phyloP scores from a whole-genome alignment of 2,113 vertebrate species.

The Glaucidium brasilianum region DNA sequence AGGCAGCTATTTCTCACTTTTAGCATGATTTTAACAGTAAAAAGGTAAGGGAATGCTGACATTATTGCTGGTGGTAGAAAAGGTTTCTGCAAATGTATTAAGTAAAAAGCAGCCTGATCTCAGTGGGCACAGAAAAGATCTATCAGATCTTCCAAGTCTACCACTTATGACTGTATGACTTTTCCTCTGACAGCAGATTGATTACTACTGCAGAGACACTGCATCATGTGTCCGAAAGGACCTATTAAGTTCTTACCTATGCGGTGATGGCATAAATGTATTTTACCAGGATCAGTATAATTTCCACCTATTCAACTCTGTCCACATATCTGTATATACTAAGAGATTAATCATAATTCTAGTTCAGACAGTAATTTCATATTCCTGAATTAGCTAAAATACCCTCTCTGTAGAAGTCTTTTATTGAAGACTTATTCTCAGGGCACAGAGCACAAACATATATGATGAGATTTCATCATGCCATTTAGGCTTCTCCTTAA shows the following conservation, averaged over 20 bases:
- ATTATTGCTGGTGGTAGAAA: not conserved
- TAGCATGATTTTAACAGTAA: not conserved
- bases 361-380: not conserved
- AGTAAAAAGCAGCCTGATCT: not conserved
- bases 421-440: not conserved
- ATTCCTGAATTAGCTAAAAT: not conserved
- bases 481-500: not conserved
- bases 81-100: not conserved
- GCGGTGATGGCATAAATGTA: not conserved
- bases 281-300: not conserved
- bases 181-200: not conserved
- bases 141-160: not conserved
- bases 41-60: not conserved
- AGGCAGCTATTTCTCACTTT: not conserved
- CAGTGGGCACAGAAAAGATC: not conserved
- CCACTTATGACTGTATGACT: not conserved
- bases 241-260: not conserved
- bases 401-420: not conserved
- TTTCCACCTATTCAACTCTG: not conserved
- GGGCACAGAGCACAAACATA: not conserved
- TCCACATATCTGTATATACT: not conserved
- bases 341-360: not conserved
- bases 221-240: not conserved
- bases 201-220: not conserved
- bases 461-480: not conserved